Evolutionary conservation across 2,113 vertebrate genomes (phyloP), one percentile per base, ranked within the genome.

Genomic region (Nerophis ophidion): DNA sequence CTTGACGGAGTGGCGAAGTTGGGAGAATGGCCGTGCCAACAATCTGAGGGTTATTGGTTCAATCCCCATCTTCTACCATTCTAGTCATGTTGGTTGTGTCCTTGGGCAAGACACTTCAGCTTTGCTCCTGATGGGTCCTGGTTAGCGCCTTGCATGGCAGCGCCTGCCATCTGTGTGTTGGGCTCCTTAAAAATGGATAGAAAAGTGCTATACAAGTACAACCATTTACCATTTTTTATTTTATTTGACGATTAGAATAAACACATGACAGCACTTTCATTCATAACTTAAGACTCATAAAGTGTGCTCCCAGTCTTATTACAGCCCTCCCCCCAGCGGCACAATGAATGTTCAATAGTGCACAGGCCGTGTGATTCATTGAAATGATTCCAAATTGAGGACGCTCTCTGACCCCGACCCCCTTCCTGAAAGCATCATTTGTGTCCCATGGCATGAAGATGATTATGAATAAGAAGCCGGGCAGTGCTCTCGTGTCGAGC

Each of bases 231-330:
- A n/a, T n/a, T n/a, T n/a, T n/a, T n/a, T n/a, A n/a, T n/a, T n/a
- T n/a, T n/a, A n/a, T n/a, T n/a, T n/a, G n/a, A 36, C 33, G 49
- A 26, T 57, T 49, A 61, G 68, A 42, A 50, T 11, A 7, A 47
- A 38, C 42, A 57, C 53, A 61, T 76, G 76, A 84, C 70, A 42
- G n/a, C 10, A 1, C 44, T 70, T 48, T 70, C 76, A 83, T 83
- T 83, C 71, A 73, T 49, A 71, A 70, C 70, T 51, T 51, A 73
- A 75, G 49, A 35, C 56, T 60, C 70, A 63, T 70, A 52, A 78
- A 79, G 65, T 72, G 68, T 56, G 60, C 4, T 19, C 56, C 36
- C 60, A 65, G 63, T 55, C 67, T 42, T 26, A 48, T 60, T 58
- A 79, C 64, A 74, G 65, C 51, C 45, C 56, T 66, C 63, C 69